Evolutionary conservation across 2,888 invertebrate species (phyloP).

Genomic region (Ophion ventricosus): DNA sequence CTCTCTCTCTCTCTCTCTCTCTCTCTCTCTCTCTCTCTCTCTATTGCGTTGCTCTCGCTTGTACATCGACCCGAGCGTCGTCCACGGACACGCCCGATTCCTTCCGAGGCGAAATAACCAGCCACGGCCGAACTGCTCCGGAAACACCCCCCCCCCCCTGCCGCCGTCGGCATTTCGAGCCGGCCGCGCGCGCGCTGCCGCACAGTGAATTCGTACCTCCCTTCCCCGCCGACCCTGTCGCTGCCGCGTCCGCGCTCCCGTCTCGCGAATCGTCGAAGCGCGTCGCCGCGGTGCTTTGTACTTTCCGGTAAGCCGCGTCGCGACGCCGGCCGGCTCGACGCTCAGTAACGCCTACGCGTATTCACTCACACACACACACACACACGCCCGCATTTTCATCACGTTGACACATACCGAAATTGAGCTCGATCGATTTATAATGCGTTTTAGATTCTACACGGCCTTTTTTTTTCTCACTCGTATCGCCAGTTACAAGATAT

Average conservation of each 20-base stretch:
- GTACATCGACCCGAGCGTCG: slow-evolving; percentile 65
- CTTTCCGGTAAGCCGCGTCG: slow-evolving; percentile 70
- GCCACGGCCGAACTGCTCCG: slow-evolving; percentile 65
- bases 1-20: not conserved
- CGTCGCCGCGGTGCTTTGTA: slow-evolving; percentile 73
- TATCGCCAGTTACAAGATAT: not conserved
- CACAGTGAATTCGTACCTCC: not conserved
- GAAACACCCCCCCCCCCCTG: slow-evolving; percentile 42
- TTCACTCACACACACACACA: not conserved
- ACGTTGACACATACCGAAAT: slow-evolving; percentile 3
- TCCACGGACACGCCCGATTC: slow-evolving; percentile 64
- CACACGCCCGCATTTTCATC: not conserved
- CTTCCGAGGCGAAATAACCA: slow-evolving; percentile 50
- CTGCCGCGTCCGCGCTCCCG: not conserved
- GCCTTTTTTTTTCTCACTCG: not conserved
- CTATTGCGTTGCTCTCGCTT: slow-evolving; percentile 36
- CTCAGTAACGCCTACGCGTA: slow-evolving; percentile 40
- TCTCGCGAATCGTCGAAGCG: slow-evolving; percentile 68
- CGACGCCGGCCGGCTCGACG: slow-evolving; percentile 58
- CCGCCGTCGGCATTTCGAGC: not conserved
- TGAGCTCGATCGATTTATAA: slow-evolving; percentile 38
- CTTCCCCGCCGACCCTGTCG: not conserved
- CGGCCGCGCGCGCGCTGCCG: not conserved
- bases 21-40: not conserved
- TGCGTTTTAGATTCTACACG: slow-evolving; percentile 11